A percentile compares a stretch with the other conserved stretches of the same genome.
Evolutionary conservation across 2,113 vertebrate species (phyloP).

Genomic region (Varanus salvator): DNA sequence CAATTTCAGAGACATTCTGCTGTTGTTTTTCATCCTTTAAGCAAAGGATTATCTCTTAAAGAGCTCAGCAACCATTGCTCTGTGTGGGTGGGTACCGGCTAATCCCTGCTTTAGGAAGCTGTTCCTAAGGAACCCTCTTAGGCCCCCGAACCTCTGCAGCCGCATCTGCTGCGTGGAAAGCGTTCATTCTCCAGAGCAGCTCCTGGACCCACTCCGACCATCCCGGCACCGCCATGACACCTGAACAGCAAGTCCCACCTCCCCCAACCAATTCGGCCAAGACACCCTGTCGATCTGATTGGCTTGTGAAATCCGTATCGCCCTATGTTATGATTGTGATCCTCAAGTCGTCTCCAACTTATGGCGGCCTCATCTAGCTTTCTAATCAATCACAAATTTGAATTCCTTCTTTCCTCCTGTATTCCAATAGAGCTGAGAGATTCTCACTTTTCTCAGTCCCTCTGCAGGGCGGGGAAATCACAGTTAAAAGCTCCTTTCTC

Average conservation of each 20-base stretch:
- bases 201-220: background rate
- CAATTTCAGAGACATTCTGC: background rate
- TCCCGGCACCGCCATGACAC: background rate
- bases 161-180: constrained; percentile 29
- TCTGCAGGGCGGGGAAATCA: background rate
- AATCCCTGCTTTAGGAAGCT: background rate
- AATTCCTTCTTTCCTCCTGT: background rate
- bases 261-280: background rate
- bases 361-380: too few relatives aligned
- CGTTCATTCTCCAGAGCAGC: constrained; percentile 29
- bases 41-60: background rate
- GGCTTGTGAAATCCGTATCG: background rate
- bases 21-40: background rate
- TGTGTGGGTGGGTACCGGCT: too few relatives aligned
- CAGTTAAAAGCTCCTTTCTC: background rate
- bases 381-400: too few relatives aligned
- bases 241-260: background rate
- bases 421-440: too few relatives aligned
- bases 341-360: too few relatives aligned
- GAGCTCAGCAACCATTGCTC: background rate
- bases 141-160: background rate
- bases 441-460: too few relatives aligned
- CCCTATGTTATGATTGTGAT: too few relatives aligned
- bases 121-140: too few relatives aligned
- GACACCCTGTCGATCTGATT: background rate